A percentile compares a stretch with the other conserved stretches of the same genome.
phyloP scores from a whole-genome alignment of 2,888 invertebrate genomes.

The Notodonta dromedarius region DNA sequence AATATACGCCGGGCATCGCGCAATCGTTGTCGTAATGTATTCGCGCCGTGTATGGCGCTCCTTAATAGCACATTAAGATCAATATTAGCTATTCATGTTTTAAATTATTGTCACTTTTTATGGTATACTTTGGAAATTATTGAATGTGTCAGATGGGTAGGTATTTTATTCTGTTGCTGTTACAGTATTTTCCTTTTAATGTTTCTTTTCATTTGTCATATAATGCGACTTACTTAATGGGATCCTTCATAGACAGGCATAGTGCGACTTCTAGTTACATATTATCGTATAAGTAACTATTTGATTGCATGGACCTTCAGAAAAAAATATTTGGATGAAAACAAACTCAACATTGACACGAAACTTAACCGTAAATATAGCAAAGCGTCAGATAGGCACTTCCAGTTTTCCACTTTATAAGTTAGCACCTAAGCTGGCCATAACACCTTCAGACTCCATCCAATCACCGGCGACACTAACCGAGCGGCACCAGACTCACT shows the following conservation, averaged over 20 bases:
- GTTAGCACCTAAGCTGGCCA: neutral
- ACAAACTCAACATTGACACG: too few species aligned
- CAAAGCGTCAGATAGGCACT: neutral
- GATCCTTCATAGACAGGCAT: too few species aligned
- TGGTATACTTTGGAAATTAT: constrained; percentile 30
- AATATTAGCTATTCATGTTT: constrained; percentile 66
- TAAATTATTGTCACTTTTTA: constrained; percentile 54
- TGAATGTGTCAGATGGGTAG: neutral
- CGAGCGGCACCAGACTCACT: neutral
- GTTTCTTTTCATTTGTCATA: too few species aligned
- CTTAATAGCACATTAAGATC: constrained; percentile 65
- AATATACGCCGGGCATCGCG: constrained; percentile 49
- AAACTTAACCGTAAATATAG: too few species aligned
- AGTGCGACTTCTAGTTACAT: too few species aligned
- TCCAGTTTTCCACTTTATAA: neutral
- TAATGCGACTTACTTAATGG: too few species aligned
- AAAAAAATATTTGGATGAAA: too few species aligned
- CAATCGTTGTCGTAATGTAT: constrained; percentile 51
- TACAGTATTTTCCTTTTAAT: too few species aligned
- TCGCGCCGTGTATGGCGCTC: constrained; percentile 54
- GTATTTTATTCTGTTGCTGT: neutral
- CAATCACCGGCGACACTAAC: constrained; percentile 1
- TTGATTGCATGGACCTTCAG: too few species aligned
- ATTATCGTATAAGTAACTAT: too few species aligned
- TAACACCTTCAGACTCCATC: neutral